These are phyloP conservation scores for Scomber colias DNA, from an alignment of 2,113 vertebrate species.

Conservation along the genomic window DNA sequence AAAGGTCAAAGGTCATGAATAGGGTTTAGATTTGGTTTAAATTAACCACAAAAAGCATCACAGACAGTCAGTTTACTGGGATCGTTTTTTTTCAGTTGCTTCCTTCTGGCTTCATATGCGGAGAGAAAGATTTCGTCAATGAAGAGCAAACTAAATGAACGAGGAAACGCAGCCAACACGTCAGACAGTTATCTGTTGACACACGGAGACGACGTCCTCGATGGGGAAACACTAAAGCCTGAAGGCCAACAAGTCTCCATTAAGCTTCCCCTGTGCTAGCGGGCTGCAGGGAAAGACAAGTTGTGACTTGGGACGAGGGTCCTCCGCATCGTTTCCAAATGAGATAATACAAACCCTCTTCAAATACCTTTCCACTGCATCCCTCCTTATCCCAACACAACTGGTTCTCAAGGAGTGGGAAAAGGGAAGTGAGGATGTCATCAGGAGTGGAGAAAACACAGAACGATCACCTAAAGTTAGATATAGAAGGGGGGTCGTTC, in stretches of 20 bases:
- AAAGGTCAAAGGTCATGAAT: slow-evolving; percentile 38
- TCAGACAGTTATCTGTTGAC: slow-evolving; percentile 36
- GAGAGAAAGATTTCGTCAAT: slow-evolving; percentile 20
- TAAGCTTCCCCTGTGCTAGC: slow-evolving; percentile 52
- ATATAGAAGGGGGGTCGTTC: neutral
- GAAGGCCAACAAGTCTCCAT: slow-evolving; percentile 60
- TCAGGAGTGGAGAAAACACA: too few relatives aligned
- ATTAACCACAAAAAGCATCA: neutral
- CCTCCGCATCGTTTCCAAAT: slow-evolving; percentile 70
- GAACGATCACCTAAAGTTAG: neutral
- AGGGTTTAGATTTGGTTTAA: neutral
- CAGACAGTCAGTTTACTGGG: neutral
- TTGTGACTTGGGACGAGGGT: slow-evolving; percentile 58
- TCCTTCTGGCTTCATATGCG: neutral
- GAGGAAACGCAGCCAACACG: slow-evolving; percentile 19
- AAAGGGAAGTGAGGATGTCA: neutral
- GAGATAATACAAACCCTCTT: slow-evolving; percentile 64
- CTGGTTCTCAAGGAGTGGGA: neutral
- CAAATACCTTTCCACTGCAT: slow-evolving; percentile 54
- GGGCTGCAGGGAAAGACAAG: slow-evolving; percentile 59
- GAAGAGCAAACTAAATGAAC: slow-evolving; percentile 21
- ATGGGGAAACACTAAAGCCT: slow-evolving; percentile 53
- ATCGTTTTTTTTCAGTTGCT: neutral
- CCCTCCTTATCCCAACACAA: slow-evolving; percentile 7
- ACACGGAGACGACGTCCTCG: slow-evolving; percentile 16